Evolutionary conservation across 2,888 invertebrate species (phyloP).

Genomic region (Timema cristinae): DNA sequence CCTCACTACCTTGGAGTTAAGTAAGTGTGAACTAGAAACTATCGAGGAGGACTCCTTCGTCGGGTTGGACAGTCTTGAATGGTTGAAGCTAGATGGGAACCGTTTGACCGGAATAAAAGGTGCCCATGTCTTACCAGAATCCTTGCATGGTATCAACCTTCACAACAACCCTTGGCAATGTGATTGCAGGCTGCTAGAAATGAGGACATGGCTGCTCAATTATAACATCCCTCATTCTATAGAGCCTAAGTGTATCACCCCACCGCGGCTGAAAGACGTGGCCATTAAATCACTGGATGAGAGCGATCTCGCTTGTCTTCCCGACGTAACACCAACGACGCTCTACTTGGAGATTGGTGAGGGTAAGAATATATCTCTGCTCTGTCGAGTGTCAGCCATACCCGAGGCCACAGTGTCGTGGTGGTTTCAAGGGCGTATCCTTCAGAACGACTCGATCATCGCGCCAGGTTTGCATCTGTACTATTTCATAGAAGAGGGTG

Average conservation of each 20-base stretch:
- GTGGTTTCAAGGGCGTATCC: slow-evolving; percentile 61
- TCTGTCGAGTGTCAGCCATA: slow-evolving; percentile 74
- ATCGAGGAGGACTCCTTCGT: slow-evolving; percentile 78
- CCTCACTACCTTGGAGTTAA: slow-evolving; percentile 75
- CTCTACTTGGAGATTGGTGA: slow-evolving; percentile 72
- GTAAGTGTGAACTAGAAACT: slow-evolving; percentile 70
- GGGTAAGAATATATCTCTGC: slow-evolving; percentile 75
- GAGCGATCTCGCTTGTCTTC: slow-evolving; percentile 75
- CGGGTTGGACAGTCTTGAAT: slow-evolving; percentile 75
- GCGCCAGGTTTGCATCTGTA: slow-evolving; percentile 63
- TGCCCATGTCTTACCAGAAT: slow-evolving; percentile 66
- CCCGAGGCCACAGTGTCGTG: slow-evolving; percentile 79
- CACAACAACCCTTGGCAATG: slow-evolving; percentile 88
- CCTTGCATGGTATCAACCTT: slow-evolving; percentile 72
- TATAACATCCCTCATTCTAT: slow-evolving; percentile 73
- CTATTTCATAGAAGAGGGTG: slow-evolving; percentile 68
- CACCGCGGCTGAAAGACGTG: slow-evolving; percentile 61
- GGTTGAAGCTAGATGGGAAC: slow-evolving; percentile 81
- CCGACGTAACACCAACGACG: slow-evolving; percentile 71
- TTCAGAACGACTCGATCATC: slow-evolving; percentile 69
- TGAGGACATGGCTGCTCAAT: slow-evolving; percentile 73
- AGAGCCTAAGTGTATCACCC: slow-evolving; percentile 73
- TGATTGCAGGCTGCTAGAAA: slow-evolving; percentile 74
- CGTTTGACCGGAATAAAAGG: slow-evolving; percentile 68
- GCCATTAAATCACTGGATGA: slow-evolving; percentile 63